Conservation (phyloP, 2,888 invertebrate genomes). For the Rhagonycha fulva region DNA sequence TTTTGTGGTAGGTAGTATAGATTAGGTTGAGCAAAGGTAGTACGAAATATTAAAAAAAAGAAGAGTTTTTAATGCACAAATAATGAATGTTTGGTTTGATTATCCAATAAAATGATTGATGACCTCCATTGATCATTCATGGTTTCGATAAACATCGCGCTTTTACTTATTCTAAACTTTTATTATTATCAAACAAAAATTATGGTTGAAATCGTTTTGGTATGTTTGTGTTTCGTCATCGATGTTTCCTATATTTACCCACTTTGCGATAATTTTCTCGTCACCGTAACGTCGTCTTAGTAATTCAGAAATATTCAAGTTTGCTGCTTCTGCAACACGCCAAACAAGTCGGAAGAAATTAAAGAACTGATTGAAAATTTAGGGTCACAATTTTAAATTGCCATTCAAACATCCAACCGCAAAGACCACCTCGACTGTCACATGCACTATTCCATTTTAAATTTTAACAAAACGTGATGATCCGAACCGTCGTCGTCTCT, state of each 20-base stretch:
- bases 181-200: not conserved
- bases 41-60: not conserved
- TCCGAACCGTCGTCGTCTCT: not conserved
- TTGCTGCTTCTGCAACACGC: not conserved
- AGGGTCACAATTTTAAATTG: slow-evolving; percentile 1
- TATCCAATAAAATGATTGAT: slow-evolving; percentile 8
- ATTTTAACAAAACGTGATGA: slow-evolving; percentile 1
- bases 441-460: slow-evolving; percentile 11
- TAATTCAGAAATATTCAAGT: not conserved
- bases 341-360: not conserved
- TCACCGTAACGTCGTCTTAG: not conserved
- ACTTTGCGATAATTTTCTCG: not conserved
- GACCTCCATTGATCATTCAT: slow-evolving; percentile 11
- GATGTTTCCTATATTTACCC: not conserved
- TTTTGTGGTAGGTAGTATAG: not conserved
- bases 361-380: not conserved
- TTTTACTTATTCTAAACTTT: not conserved
- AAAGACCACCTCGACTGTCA: slow-evolving; percentile 9
- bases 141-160: slow-evolving; percentile 7
- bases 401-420: slow-evolving; percentile 4
- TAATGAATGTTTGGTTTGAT: slow-evolving; percentile 4
- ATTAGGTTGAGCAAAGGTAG: not conserved
- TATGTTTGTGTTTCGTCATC: not conserved
- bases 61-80: not conserved
- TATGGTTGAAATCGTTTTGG: not conserved